phyloP scores from a whole-genome alignment of 2,797 vertebrate species.

The Chanos chanos region DNA sequence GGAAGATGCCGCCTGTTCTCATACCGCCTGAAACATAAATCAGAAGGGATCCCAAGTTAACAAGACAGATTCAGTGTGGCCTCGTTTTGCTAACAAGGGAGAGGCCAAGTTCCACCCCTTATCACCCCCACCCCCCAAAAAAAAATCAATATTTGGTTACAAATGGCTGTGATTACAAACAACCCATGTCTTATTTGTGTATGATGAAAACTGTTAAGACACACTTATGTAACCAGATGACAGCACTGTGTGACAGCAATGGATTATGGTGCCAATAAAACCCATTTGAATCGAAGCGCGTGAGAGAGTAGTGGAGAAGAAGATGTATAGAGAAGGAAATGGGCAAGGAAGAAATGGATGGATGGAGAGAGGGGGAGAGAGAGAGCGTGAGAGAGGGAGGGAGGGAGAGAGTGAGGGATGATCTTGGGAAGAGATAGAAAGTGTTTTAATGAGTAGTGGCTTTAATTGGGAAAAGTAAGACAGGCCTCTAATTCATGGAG shows the following conservation, averaged over 20 bases:
- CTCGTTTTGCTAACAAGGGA: too few relatives aligned
- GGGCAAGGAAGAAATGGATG: conserved; percentile 16
- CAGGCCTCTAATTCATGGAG: conserved; percentile 61
- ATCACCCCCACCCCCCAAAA: too few relatives aligned
- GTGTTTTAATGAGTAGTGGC: conserved; percentile 59
- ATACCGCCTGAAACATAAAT: too few relatives aligned
- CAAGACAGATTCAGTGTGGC: too few relatives aligned
- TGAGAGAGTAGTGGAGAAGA: conserved; percentile 28
- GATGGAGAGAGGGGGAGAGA: conserved; percentile 12
- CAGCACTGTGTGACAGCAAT: conserved; percentile 59
- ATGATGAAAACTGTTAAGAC: conserved; percentile 52
- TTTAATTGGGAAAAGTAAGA: conserved; percentile 66
- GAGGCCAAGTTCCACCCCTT: too few relatives aligned
- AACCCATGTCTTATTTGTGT: conserved; percentile 1
- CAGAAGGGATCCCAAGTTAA: too few relatives aligned
- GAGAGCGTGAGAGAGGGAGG: conserved; percentile 4
- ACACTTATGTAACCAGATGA: conserved; percentile 64
- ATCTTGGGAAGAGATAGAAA: not conserved
- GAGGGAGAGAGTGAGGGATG: conserved; percentile 20
- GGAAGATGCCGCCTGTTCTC: too few relatives aligned
- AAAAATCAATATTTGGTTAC: too few relatives aligned
- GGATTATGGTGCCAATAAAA: conserved; percentile 66
- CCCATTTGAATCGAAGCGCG: conserved; percentile 65
- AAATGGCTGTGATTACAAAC: too few relatives aligned
- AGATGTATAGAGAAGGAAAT: conserved; percentile 1